Evolutionary conservation across 1,140 invertebrate genomes (phyloP).

Genomic region (Aricia agestis): DNA sequence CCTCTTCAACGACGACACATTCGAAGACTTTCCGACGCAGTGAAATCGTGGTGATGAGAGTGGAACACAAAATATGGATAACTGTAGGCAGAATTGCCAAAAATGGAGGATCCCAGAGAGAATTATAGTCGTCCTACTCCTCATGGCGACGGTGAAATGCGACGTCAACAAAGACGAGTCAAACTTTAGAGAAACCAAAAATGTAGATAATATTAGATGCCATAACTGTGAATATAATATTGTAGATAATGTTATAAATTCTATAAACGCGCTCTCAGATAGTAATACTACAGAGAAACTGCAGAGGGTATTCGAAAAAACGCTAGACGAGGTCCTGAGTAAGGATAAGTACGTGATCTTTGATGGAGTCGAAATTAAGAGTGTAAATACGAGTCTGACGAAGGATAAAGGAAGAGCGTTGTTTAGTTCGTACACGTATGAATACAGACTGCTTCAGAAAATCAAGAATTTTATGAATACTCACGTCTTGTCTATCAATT

Average conservation of each 20-base stretch:
- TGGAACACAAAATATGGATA: slow-evolving; percentile 53
- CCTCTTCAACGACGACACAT: slow-evolving; percentile 21
- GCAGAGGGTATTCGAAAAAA: slow-evolving; percentile 48
- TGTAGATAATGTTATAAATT: slow-evolving; percentile 45
- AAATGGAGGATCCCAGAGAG: slow-evolving; percentile 49
- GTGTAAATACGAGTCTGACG: slow-evolving; percentile 26
- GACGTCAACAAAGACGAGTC: slow-evolving; percentile 39
- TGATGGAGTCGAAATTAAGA: slow-evolving; percentile 50
- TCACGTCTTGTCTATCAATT: slow-evolving; percentile 75
- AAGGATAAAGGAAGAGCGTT: slow-evolving; percentile 48
- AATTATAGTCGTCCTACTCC: slow-evolving; percentile 37
- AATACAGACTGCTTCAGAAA: slow-evolving; percentile 62
- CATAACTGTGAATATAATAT: slow-evolving; percentile 46
- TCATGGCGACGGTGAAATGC: slow-evolving; percentile 41
- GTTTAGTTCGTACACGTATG: slow-evolving; percentile 64
- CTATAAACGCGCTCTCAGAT: slow-evolving; percentile 46
- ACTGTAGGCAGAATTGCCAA: slow-evolving; percentile 27
- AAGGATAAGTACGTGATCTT: slow-evolving; percentile 56
- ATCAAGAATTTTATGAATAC: slow-evolving; percentile 67
- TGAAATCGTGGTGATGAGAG: slow-evolving; percentile 47
- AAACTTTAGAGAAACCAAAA: slow-evolving; percentile 44
- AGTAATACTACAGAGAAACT: slow-evolving; percentile 56
- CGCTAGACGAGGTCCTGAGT: slow-evolving; percentile 47
- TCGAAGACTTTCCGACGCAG: background rate
- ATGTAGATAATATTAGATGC: slow-evolving; percentile 55